These are phyloP conservation scores for Bubo bubo DNA, from an alignment of 2,113 vertebrate genomes.

Conservation along the genomic window DNA sequence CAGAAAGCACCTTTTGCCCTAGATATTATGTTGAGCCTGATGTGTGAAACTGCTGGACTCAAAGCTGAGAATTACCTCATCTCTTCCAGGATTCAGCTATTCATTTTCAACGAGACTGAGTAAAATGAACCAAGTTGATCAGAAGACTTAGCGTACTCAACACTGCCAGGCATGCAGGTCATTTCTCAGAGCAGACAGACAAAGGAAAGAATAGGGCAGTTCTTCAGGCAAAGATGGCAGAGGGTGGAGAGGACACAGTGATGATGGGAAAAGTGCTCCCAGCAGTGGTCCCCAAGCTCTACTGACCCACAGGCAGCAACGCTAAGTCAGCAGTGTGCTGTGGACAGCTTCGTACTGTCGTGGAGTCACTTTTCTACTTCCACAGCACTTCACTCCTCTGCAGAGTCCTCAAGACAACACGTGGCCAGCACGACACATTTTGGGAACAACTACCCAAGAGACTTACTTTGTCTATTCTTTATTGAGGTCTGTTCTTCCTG, in stretches of 20 bases:
- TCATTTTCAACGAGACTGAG: neutral
- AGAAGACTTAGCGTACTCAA: neutral
- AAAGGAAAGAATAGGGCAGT: neutral
- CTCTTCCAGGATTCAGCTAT: neutral
- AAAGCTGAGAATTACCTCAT: neutral
- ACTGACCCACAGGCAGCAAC: neutral
- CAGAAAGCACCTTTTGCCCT: neutral
- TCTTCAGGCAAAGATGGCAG: neutral
- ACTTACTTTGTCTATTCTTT: constrained; percentile 98
- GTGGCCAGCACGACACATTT: neutral
- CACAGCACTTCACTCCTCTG: neutral
- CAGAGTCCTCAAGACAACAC: neutral
- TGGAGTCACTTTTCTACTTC: neutral
- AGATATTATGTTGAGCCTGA: neutral
- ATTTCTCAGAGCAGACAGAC: neutral
- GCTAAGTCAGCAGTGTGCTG: neutral
- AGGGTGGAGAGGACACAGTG: neutral
- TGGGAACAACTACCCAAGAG: neutral
- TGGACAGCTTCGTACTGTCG: neutral
- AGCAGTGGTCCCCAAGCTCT: neutral
- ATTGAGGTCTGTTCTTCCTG: constrained; percentile 97
- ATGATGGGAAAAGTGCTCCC: neutral
- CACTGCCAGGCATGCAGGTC: neutral
- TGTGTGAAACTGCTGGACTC: neutral
- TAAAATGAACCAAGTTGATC: neutral